These are phyloP conservation scores for Frankliniella fusca DNA, from an alignment of 2,888 invertebrate species.

Conservation along the genomic window DNA sequence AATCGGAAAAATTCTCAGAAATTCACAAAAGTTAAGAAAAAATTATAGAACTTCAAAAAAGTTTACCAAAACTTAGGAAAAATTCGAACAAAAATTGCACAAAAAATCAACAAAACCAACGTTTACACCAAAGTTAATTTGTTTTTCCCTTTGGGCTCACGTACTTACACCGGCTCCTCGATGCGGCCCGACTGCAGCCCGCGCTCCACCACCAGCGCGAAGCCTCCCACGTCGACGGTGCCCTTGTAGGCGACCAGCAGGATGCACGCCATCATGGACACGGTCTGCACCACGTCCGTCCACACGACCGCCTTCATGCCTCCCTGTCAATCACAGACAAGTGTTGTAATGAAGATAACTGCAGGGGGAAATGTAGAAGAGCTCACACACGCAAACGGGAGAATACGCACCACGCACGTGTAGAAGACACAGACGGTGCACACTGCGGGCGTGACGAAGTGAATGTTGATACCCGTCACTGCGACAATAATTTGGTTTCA, in stretches of 20 bases:
- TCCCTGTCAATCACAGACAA: conserved; percentile 34
- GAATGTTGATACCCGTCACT: conserved; percentile 51
- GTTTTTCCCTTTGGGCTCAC: too few species aligned
- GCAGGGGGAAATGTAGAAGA: background rate
- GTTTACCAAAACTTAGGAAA: too few species aligned
- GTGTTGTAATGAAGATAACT: background rate
- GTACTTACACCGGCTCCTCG: conserved; percentile 39
- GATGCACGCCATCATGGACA: conserved; percentile 41
- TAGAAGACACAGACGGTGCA: conserved; percentile 52
- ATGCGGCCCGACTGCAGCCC: conserved; percentile 37
- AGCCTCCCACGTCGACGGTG: conserved; percentile 39
- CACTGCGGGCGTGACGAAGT: conserved; percentile 49
- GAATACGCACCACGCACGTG: conserved; percentile 48
- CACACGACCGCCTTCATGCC: conserved; percentile 44
- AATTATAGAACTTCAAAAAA: too few species aligned
- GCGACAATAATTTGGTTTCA: conserved; percentile 35
- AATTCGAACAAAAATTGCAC: too few species aligned
- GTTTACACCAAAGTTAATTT: too few species aligned
- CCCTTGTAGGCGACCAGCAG: conserved; percentile 40
- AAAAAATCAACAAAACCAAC: too few species aligned
- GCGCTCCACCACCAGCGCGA: conserved; percentile 37
- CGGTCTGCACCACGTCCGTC: conserved; percentile 43
- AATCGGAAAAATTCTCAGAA: too few species aligned
- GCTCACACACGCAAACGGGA: background rate
- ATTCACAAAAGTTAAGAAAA: too few species aligned